Conservation (phyloP, 2,113 vertebrate genomes). For the Ceuthmochares aereus region DNA sequence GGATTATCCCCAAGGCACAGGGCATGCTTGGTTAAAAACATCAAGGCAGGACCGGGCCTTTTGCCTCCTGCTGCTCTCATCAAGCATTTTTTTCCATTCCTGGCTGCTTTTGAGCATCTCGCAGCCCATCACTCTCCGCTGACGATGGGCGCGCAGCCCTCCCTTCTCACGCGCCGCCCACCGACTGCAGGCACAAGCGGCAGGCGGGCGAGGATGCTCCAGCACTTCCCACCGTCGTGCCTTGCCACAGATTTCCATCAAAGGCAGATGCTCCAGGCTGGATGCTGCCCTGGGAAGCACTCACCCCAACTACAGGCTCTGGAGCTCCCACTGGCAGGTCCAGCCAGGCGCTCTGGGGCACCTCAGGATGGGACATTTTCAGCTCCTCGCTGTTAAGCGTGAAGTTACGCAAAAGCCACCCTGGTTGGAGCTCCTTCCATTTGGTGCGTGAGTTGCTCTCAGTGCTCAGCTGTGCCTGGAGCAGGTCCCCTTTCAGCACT, state of each 20-base stretch:
- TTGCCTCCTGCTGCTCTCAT: background rate
- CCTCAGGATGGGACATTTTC: background rate
- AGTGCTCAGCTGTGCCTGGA: background rate
- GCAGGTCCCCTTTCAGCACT: background rate
- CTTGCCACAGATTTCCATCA: background rate
- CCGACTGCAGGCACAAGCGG: background rate
- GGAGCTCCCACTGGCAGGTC: rapidly evolving
- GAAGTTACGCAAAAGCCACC: background rate
- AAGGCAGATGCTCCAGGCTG: background rate
- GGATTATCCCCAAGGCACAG: background rate
- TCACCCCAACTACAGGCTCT: background rate
- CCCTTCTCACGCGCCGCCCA: background rate
- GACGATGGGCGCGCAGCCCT: rapidly evolving
- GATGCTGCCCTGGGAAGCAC: background rate
- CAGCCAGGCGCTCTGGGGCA: background rate
- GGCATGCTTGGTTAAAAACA: background rate
- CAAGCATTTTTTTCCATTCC: background rate
- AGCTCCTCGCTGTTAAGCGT: background rate
- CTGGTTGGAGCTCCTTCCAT: background rate
- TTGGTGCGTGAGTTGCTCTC: background rate
- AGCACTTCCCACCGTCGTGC: background rate
- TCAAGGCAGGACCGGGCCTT: background rate
- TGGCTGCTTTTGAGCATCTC: background rate
- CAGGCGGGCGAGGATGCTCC: background rate
- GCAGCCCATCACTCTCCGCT: background rate